A percentile compares a stretch with the other conserved stretches of the same genome.
phyloP scores from a whole-genome alignment of 2,888 invertebrate species.

The Hypomecis atomaria region DNA sequence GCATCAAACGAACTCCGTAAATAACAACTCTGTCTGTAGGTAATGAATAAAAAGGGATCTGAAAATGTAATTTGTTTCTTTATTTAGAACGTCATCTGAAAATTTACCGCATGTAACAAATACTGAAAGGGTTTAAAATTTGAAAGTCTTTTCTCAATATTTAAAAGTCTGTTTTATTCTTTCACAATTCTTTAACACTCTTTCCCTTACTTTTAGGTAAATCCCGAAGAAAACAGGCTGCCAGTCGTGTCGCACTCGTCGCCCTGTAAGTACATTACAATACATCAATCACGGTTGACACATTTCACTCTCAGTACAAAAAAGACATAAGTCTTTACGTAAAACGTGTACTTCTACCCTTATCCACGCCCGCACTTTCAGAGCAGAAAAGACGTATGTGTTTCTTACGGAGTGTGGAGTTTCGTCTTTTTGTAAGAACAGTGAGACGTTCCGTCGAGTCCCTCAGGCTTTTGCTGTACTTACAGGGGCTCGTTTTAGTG shows the following conservation, averaged over 20 bases:
- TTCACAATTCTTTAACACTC: constrained; percentile 15
- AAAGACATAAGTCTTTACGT: constrained; percentile 5
- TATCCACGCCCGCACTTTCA: background rate
- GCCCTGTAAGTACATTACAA: constrained; percentile 70
- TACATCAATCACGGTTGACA: constrained; percentile 63
- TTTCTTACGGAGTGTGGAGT: background rate
- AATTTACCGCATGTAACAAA: too few relatives aligned
- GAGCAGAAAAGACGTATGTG: constrained; percentile 4
- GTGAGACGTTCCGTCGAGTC: constrained; percentile 20
- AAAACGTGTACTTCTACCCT: constrained; percentile 6
- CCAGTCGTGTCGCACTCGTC: constrained; percentile 76
- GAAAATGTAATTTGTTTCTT: too few relatives aligned
- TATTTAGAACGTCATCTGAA: too few relatives aligned
- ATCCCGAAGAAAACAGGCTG: constrained; percentile 76
- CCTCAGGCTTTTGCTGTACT: constrained; percentile 23
- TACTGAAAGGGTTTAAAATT: too few relatives aligned
- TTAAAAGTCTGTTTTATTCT: too few relatives aligned
- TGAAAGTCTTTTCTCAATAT: too few relatives aligned
- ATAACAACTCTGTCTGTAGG: too few relatives aligned
- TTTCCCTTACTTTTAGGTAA: constrained; percentile 66
- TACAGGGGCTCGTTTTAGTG: constrained; percentile 43
- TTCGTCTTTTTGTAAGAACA: constrained; percentile 9
- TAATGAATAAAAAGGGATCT: too few relatives aligned
- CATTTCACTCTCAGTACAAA: constrained; percentile 34
- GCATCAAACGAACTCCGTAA: too few relatives aligned